Conservation (phyloP, 2,797 vertebrate species). For the Enteromius viviparus region DNA sequence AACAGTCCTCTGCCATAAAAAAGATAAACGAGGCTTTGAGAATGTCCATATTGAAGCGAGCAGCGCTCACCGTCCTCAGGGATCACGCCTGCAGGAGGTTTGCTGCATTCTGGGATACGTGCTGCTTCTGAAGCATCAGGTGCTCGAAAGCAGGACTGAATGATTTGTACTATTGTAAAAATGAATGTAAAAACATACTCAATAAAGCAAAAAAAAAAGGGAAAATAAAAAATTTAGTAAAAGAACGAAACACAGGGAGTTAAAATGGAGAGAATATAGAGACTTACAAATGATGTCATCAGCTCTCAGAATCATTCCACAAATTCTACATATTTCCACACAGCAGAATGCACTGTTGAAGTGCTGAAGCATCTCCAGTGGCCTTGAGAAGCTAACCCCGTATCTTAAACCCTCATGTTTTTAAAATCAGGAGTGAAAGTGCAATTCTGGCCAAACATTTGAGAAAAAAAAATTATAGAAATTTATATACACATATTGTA, state of each 20-base stretch:
- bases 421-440: neutral
- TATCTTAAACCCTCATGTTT: neutral
- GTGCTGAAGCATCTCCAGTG: neutral
- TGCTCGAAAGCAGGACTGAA: neutral
- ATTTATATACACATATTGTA: too few relatives aligned
- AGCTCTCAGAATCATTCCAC: neutral
- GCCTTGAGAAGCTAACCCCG: neutral
- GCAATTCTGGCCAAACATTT: neutral
- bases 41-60: constrained; percentile 66
- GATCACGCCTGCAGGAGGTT: neutral
- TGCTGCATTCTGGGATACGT: constrained; percentile 5
- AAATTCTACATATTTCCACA: neutral
- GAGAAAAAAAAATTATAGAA: too few relatives aligned
- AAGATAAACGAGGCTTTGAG: constrained; percentile 70
- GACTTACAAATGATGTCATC: neutral
- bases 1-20: constrained; percentile 67
- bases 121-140: constrained; percentile 6
- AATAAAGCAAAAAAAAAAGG: neutral
- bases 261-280: neutral
- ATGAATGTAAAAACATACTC: neutral
- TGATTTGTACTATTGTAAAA: neutral
- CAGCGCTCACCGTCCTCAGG: constrained; percentile 58
- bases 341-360: too few relatives aligned
- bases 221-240: neutral
- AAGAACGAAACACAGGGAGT: neutral